These are phyloP conservation scores for Euphonia xanthogaster DNA, from an alignment of 2,797 vertebrate genomes.

Conservation along the genomic window DNA sequence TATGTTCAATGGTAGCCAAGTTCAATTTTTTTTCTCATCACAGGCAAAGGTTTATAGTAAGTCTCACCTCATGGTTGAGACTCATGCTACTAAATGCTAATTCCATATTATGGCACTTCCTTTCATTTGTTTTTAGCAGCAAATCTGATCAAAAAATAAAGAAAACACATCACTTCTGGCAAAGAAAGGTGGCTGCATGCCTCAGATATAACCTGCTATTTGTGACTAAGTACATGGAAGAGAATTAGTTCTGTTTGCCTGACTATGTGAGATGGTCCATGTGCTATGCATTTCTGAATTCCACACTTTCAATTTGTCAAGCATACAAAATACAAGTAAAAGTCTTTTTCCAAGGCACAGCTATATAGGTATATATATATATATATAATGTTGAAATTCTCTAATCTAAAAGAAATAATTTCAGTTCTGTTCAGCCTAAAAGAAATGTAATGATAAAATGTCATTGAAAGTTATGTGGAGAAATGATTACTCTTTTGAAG, in stretches of 20 bases:
- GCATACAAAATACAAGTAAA: background rate
- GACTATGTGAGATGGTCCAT: background rate
- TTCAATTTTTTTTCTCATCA: background rate
- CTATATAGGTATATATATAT: background rate
- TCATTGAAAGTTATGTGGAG: background rate
- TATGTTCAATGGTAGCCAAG: background rate
- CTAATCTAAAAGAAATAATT: background rate
- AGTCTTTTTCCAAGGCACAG: background rate
- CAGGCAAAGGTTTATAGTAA: background rate
- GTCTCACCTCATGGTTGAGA: background rate
- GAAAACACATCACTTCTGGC: background rate
- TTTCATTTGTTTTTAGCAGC: background rate
- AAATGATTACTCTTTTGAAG: background rate
- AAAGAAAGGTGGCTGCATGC: background rate
- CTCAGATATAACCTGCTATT: background rate
- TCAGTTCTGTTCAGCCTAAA: background rate
- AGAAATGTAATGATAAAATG: background rate
- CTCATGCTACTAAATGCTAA: background rate
- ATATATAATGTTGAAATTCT: background rate
- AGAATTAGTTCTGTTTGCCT: background rate
- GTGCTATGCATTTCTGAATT: background rate
- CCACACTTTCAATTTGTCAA: background rate
- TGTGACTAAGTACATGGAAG: background rate
- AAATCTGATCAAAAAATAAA: background rate
- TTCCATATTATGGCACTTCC: accelerated